Conservation (phyloP, 2,888 invertebrate species). For the Dysmachus trigonus region DNA sequence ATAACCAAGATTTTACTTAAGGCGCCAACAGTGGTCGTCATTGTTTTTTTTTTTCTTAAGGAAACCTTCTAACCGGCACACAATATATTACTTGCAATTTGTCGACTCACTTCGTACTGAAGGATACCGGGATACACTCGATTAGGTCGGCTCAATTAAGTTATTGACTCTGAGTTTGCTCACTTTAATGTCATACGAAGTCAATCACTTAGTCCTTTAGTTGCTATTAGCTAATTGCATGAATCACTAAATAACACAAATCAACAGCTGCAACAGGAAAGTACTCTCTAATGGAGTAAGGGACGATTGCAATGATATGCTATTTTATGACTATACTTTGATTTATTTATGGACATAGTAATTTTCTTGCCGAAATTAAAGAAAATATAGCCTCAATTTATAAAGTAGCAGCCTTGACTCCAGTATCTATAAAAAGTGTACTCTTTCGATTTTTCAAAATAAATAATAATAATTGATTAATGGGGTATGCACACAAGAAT, state of each 20-base stretch:
- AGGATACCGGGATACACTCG: background rate
- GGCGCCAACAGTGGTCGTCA: background rate
- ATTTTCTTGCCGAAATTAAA: too few species aligned
- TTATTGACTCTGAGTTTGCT: background rate
- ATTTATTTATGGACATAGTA: background rate
- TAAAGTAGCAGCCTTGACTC: too few species aligned
- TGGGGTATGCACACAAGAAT: too few species aligned
- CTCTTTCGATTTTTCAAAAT: too few species aligned
- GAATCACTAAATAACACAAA: background rate
- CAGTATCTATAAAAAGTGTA: too few species aligned
- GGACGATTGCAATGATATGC: background rate
- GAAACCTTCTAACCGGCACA: background rate
- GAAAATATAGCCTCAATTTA: too few species aligned
- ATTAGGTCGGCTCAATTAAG: slow-evolving; percentile 20
- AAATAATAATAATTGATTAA: too few species aligned
- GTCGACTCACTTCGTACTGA: background rate
- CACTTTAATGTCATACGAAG: background rate
- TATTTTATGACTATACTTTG: background rate
- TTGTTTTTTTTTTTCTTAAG: background rate
- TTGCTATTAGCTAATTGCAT: slow-evolving; percentile 19
- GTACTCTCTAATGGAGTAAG: background rate
- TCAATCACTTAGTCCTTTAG: slow-evolving; percentile 21
- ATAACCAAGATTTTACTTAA: background rate
- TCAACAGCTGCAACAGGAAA: background rate
- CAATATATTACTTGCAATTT: background rate